phyloP scores from a whole-genome alignment of 1,140 invertebrate genomes.

The Drosophila serrata region DNA sequence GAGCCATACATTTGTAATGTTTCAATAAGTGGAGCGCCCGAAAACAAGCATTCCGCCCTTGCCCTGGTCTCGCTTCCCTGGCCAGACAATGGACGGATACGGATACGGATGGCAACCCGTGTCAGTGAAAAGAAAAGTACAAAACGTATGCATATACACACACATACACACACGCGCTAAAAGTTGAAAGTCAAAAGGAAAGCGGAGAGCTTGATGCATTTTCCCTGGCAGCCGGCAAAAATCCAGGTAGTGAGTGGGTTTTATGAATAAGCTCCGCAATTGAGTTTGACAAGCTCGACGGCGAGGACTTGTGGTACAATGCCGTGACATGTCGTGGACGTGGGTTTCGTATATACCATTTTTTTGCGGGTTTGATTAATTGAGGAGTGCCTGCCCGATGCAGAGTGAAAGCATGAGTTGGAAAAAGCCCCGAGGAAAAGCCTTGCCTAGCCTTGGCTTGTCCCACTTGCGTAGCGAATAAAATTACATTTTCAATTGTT shows the following conservation, averaged over 20 bases:
- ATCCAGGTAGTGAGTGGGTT: constrained; percentile 32
- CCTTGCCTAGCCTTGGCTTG: not conserved
- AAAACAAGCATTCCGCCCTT: constrained; percentile 17
- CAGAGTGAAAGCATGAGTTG: not conserved
- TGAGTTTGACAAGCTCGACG: constrained; percentile 60
- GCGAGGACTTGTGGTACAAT: constrained; percentile 22
- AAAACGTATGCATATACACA: constrained; percentile 34
- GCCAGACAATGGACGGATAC: constrained; percentile 64
- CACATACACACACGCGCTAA: constrained; percentile 22
- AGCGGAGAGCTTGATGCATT: constrained; percentile 50
- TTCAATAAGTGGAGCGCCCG: constrained; percentile 48
- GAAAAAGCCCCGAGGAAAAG: not conserved
- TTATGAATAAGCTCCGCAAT: constrained; percentile 70
- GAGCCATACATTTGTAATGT: constrained; percentile 78
- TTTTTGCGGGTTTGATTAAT: constrained; percentile 56
- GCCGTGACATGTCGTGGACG: constrained; percentile 33
- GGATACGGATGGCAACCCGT: constrained; percentile 54
- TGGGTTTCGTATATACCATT: not conserved
- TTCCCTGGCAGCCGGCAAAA: constrained; percentile 27
- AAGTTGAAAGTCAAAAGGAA: constrained; percentile 73
- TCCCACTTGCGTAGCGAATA: constrained; percentile 7
- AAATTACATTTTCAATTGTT: constrained; percentile 54
- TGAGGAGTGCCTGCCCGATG: constrained; percentile 38
- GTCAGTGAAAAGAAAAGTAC: constrained; percentile 34
- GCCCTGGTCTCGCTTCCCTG: constrained; percentile 6